Base-by-base conservation (phyloP, 2,888 invertebrate genomes). In the Metellina segmentata region DNA sequence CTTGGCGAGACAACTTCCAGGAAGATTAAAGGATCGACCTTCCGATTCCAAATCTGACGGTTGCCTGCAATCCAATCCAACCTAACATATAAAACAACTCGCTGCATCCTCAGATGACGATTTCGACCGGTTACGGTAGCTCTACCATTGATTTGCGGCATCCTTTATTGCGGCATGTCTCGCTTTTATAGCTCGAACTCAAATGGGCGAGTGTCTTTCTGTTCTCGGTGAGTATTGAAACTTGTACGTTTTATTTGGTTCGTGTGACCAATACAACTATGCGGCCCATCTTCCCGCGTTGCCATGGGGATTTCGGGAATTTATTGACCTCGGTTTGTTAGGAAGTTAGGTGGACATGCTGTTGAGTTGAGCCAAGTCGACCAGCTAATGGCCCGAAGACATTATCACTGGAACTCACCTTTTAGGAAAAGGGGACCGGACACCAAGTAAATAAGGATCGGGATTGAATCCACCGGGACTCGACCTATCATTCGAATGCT, bases 291-390 rank as follows among this genome's bases (percentile, higher is more conserved):
- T 81, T 61, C 74, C 69, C 52, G 20, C 11, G 89, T 89, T 70
- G 16, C 77, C 82, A 89, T 89, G 82, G 89, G n/a, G 20, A 89
- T 69, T 2, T 49, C 52, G 75, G 82, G 89, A 89, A 89, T 89
- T 82, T 89, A 89, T 89, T 89, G 89, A 89, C 89, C 82, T 77
- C 82, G 52, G 78, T 89, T 82, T 74, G 72, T 52, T 51, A 77
- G 82, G 70, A 82, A 89, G 89, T 81, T 82, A 49, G 51, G 61
- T 69, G 89, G 82, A 82, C 82, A 89, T 70, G 82, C 51, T 89
- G 82, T 82, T 82, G 87, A 78, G 79, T 79, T 77, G 69, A 71
- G 69, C 19, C 52, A 48, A 88, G 88, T 61, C 20, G 69, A 61
- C 20, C 53, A 82, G 70, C 82, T 89, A 89, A 89, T 89, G 89